Conservation (phyloP, 2,797 vertebrate species). For the Pogoniulus pusillus region DNA sequence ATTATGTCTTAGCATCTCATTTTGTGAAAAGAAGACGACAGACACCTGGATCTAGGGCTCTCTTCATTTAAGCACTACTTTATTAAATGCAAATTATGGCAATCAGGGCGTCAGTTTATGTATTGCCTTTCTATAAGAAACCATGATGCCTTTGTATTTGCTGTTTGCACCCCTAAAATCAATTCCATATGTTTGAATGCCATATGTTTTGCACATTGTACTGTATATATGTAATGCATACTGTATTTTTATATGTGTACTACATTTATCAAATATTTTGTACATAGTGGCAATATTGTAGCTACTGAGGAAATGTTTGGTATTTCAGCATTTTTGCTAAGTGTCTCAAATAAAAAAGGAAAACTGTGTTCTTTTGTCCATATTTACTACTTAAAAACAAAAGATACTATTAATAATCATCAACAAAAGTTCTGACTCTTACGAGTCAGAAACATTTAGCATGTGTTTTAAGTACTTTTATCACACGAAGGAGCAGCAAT, state of each 20-base stretch:
- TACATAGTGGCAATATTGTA: constrained; percentile 89
- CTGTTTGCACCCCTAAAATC: constrained; percentile 83
- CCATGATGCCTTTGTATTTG: constrained; percentile 85
- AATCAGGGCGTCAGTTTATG: constrained; percentile 74
- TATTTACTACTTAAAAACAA: not conserved
- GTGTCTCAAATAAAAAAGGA: constrained; percentile 91
- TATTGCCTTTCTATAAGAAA: constrained; percentile 80
- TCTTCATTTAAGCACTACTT: constrained; percentile 68
- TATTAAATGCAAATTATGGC: constrained; percentile 67
- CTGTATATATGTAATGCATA: constrained; percentile 98
- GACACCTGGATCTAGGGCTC: constrained; percentile 59
- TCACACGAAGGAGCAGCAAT: not conserved
- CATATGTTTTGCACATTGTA: constrained; percentile 99
- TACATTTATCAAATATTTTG: constrained; percentile 91
- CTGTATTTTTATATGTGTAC: constrained; percentile 94
- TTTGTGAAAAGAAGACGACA: constrained; percentile 68
- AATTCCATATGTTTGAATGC: constrained; percentile 86
- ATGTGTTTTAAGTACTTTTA: not conserved
- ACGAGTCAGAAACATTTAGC: not conserved
- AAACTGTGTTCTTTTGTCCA: constrained; percentile 75
- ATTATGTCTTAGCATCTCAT: constrained; percentile 82
- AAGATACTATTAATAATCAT: not conserved
- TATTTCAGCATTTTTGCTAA: constrained; percentile 87
- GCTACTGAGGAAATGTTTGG: constrained; percentile 80
- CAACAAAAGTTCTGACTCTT: not conserved